Evolutionary conservation across 2,113 vertebrate genomes (phyloP).

Genomic region (Clarias gariepinus): DNA sequence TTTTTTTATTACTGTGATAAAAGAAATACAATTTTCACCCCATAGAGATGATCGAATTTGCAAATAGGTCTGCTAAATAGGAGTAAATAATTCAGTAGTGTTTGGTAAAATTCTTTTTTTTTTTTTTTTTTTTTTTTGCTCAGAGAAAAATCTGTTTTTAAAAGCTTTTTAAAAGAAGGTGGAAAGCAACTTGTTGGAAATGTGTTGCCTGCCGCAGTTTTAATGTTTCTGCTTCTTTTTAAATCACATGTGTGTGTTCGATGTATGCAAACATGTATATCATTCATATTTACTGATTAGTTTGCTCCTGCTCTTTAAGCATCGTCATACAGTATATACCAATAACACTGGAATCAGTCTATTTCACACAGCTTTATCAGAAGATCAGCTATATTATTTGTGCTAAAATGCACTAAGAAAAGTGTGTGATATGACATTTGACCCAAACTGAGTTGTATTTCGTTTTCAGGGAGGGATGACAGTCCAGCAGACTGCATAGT

Average conservation of each 20-base stretch:
- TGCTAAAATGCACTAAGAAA: neutral
- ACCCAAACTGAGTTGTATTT: neutral
- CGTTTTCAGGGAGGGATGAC: conserved; percentile 86
- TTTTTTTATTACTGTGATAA: neutral
- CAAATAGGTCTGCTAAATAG: neutral
- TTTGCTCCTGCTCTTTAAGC: neutral
- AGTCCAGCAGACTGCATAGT: conserved; percentile 88
- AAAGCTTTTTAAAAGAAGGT: neutral
- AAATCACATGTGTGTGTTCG: neutral
- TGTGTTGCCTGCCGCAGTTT: neutral
- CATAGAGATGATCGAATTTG: neutral
- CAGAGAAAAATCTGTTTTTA: neutral
- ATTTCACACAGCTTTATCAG: too few species aligned
- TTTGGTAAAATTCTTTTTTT: too few species aligned
- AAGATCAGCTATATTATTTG: neutral
- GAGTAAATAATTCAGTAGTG: neutral
- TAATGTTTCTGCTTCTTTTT: neutral
- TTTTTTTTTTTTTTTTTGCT: neutral
- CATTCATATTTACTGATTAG: neutral
- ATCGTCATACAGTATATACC: neutral
- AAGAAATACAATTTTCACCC: neutral
- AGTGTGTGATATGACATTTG: neutral
- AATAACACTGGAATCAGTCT: neutral
- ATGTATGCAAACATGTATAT: neutral
- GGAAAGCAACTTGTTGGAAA: neutral